A percentile compares a stretch with the other conserved stretches of the same genome.
Evolutionary conservation across 2,113 vertebrate genomes (phyloP).

Genomic region (Lampris incognitus): DNA sequence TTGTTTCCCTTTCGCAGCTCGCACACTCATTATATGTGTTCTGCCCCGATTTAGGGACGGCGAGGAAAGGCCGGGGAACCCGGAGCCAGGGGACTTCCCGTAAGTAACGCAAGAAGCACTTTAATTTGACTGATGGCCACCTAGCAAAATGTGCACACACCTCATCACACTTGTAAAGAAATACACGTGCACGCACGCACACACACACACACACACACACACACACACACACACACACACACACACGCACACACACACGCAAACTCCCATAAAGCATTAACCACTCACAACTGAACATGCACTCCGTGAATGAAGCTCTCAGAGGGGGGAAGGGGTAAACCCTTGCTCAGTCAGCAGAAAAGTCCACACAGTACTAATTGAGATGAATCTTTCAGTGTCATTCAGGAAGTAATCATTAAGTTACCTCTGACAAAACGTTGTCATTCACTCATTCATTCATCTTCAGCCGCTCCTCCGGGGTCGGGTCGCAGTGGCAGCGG

Average conservation of each 20-base stretch:
- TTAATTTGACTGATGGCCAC: not conserved
- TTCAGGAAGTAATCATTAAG: not conserved
- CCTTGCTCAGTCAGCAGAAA: not conserved
- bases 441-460: no score
- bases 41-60: slow-evolving; percentile 71
- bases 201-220: no score
- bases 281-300: not conserved
- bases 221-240: no score
- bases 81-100: slow-evolving; percentile 75
- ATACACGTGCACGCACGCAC: no score
- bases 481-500: no score
- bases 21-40: slow-evolving; percentile 45
- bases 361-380: not conserved
- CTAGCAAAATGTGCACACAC: no score
- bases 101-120: slow-evolving; percentile 59
- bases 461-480: no score
- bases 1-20: slow-evolving; percentile 52
- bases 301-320: not conserved
- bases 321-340: not conserved
- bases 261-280: no score
- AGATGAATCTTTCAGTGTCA: not conserved
- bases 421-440: not conserved
- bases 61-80: slow-evolving; percentile 79
- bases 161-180: no score
- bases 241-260: not conserved